Evolutionary conservation across 2,888 invertebrate genomes (phyloP), one percentile per base, ranked within the genome.

Genomic region (Microplitis deprimator): DNA sequence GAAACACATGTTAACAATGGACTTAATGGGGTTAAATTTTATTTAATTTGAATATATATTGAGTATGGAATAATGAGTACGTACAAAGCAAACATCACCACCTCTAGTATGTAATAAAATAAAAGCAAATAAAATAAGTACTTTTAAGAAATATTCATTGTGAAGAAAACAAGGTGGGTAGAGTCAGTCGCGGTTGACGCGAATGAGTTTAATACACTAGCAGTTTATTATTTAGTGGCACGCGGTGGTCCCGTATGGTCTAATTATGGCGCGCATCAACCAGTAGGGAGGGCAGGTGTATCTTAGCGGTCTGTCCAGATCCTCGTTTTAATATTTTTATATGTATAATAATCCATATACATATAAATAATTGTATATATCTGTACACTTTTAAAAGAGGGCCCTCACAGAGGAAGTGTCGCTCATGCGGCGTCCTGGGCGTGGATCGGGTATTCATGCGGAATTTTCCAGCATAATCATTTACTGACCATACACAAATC

Each of bases 341-440:
- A 73, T 50, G 13, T 50, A 50, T 50, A 50, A 50, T 50, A 50
- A 13, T 13, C 50, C 8, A 13, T 50, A 50, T 13, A 50, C 50
- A 50, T 60, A 67, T 64, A 38, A 62, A 29, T 29, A 29, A 75
- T 62, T 16, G 50, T 64, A 17, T 59, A 20, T 50, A 68, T 13
- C 4, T 60, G 65, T 74, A 10, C 17, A 29, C 29, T 3, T 13
- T 16, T 78, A 76, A 77, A 77, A 81, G 78, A 80, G 80, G 79
- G 84, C 82, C 81, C 80, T 77, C 83, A 82, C 39, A 72, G 79
- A 86, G 87, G 87, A 87, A 86, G 83, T 87, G 87, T 87, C 87
- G 86, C 85, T 87, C 87, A 87, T 82, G 79, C 84, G 82, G 83
- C 85, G 85, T 85, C 62, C 70, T 69, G 40, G 70, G 64, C 69